These are phyloP conservation scores for Eurosta solidaginis DNA, from an alignment of 1,140 invertebrate genomes.

Conservation along the genomic window DNA sequence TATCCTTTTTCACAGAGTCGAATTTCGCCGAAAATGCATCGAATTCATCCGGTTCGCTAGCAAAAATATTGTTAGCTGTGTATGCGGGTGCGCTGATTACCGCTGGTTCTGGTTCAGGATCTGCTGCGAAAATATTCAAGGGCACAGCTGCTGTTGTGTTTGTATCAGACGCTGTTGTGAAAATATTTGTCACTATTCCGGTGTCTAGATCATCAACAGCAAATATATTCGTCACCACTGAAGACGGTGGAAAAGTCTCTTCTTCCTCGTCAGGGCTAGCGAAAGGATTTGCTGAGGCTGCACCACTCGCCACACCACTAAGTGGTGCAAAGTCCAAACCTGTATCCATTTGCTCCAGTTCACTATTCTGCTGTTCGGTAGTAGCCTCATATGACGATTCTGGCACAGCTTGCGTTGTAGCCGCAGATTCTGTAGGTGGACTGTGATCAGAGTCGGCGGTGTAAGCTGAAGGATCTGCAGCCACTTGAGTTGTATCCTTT, in stretches of 20 bases:
- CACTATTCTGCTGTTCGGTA: slow-evolving; percentile 31
- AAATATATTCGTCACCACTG: slow-evolving; percentile 56
- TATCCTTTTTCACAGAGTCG: slow-evolving; percentile 69
- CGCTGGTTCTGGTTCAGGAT: slow-evolving; percentile 31
- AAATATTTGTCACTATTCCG: slow-evolving; percentile 18
- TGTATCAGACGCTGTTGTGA: slow-evolving; percentile 20
- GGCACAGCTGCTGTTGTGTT: slow-evolving; percentile 4
- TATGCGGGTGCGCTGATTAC: slow-evolving; percentile 35
- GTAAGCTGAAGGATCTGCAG: neutral
- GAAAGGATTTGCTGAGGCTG: slow-evolving; percentile 61
- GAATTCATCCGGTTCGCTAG: slow-evolving; percentile 66
- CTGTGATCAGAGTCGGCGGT: slow-evolving; percentile 42
- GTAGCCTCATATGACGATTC: slow-evolving; percentile 34
- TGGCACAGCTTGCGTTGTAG: slow-evolving; percentile 35
- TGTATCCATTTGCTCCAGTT: slow-evolving; percentile 56
- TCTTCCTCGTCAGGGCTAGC: slow-evolving; percentile 60
- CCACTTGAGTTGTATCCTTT: neutral
- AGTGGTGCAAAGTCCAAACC: slow-evolving; percentile 50
- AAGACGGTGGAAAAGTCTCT: slow-evolving; percentile 43
- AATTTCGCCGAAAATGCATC: slow-evolving; percentile 88
- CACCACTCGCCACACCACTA: slow-evolving; percentile 45
- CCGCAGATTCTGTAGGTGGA: slow-evolving; percentile 47
- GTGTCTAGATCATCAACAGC: slow-evolving; percentile 45
- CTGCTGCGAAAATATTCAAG: slow-evolving; percentile 35
- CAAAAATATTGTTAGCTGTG: slow-evolving; percentile 53